These are phyloP conservation scores for Enteromius unitaeniatus DNA, from an alignment of 2,797 vertebrate genomes.

Conservation along the genomic window DNA sequence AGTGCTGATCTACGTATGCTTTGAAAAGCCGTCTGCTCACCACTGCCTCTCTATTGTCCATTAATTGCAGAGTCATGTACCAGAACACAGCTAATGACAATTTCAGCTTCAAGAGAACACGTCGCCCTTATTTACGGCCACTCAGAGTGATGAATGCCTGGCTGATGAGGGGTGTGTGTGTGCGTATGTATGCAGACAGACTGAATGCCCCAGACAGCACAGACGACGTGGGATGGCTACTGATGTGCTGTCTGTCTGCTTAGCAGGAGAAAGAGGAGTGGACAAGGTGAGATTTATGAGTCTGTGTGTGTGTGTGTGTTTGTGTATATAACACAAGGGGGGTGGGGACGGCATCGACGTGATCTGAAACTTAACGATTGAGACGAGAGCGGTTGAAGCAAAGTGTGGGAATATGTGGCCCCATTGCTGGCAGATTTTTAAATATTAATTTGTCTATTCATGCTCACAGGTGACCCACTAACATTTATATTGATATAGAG, in stretches of 20 bases:
- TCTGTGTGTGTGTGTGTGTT: conserved; percentile 23
- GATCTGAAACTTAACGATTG: conserved; percentile 52
- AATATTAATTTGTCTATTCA: conserved; percentile 74
- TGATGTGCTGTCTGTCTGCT: conserved; percentile 73
- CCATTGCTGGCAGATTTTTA: conserved; percentile 69
- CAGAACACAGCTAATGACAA: conserved; percentile 69
- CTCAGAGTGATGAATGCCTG: conserved; percentile 64
- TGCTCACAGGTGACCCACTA: conserved; percentile 63
- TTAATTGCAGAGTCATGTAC: conserved; percentile 68
- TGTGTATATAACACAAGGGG: conserved; percentile 42
- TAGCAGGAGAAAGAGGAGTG: conserved; percentile 61
- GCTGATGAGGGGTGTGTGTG: conserved; percentile 46
- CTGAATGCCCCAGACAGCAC: conserved; percentile 68
- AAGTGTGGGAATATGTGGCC: conserved; percentile 39
- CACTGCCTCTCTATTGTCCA: conserved; percentile 49
- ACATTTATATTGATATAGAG: conserved; percentile 49
- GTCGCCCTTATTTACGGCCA: conserved; percentile 67
- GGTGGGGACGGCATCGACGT: conserved; percentile 38
- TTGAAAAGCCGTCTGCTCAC: conserved; percentile 41
- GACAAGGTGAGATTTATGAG: conserved; percentile 29
- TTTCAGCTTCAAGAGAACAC: conserved; percentile 61
- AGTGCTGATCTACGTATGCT: conserved; percentile 24
- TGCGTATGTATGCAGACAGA: conserved; percentile 51
- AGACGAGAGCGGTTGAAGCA: neutral
- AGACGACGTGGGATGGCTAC: conserved; percentile 73